Conservation (phyloP, 2,888 invertebrate species). For the Petrolisthes manimaculis region DNA sequence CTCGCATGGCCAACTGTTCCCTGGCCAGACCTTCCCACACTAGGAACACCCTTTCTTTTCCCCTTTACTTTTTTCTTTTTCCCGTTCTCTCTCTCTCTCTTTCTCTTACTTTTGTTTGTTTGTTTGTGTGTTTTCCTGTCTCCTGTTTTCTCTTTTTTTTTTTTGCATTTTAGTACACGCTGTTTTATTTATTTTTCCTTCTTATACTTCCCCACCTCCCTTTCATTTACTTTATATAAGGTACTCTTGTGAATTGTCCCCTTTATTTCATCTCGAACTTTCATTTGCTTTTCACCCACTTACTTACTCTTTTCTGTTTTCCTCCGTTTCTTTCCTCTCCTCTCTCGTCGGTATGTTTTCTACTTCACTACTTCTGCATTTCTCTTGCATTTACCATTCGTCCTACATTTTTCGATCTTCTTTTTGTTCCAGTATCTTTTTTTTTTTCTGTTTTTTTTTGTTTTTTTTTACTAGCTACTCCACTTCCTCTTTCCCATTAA, state of each 20-base stretch:
- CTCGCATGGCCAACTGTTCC: neutral
- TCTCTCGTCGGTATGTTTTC: neutral
- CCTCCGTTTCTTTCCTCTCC: neutral
- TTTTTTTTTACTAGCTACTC: no score
- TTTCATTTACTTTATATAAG: no score
- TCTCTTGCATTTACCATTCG: neutral
- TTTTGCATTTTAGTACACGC: no score
- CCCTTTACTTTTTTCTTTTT: neutral
- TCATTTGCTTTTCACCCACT: neutral
- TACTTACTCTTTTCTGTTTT: neutral
- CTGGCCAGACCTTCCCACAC: neutral
- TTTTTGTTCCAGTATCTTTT: neutral
- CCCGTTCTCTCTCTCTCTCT: neutral
- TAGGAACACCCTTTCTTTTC: neutral
- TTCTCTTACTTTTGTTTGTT: neutral
- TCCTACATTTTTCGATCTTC: neutral
- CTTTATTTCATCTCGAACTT: neutral
- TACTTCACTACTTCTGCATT: no score
- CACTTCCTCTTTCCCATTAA: no score
- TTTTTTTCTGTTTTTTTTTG: neutral
- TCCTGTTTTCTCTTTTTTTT: no score
- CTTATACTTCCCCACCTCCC: no score
- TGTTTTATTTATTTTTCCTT: no score
- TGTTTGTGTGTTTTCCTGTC: no score
- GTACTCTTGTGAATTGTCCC: no score